Base-by-base conservation (phyloP, 2,797 vertebrate genomes). In the Danio tinwini region DNA sequence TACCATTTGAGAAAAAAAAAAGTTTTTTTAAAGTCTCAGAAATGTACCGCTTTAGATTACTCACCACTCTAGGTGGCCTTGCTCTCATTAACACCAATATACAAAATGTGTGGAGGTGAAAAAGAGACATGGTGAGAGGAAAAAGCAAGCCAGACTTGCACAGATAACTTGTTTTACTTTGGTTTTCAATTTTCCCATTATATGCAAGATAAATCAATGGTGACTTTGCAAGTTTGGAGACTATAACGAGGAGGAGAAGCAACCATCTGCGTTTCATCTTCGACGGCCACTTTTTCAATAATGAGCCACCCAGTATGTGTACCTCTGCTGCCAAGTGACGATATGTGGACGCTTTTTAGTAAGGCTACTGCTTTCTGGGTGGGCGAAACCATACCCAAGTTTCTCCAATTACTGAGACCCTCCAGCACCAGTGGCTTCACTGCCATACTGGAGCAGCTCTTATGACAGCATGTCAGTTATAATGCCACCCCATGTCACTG, bases 391-490 rank as follows among this genome's bases (percentile, higher is more conserved):
- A 71, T 75, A 55, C 79, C 80, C 39, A 21, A 82, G 83, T 83
- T 93, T 92, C 88, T 91, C 91, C 92, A 92, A 91, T 93, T 93
- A 92, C 85, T 85, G 86, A 88, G 58, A 67, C 89, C 91, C 91
- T 88, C 85, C 86, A 87, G 86, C 76, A 68, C 73, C 80, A 78
- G 69, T 83, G 81, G 83, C 71, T 85, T 87, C 82, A 83, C 62
- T 79, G 81, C 73, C 68, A 67, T 74, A 83, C 61, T 77, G 65
- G 76, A 82, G 81, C 75, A 62, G 82, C 86, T 92, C 87, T 87
- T 75, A 75, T 88, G 86, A 87, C 87, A 85, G 59, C 85, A 90
- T 89, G 92, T 93, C 92, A 93, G 92, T 93, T 93, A 92, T 88
- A 92, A 90, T 91, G 90, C 89, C 91, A 89, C 90, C 87, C 83